Conservation (phyloP, 2,888 invertebrate species). For the Rhagonycha fulva region DNA sequence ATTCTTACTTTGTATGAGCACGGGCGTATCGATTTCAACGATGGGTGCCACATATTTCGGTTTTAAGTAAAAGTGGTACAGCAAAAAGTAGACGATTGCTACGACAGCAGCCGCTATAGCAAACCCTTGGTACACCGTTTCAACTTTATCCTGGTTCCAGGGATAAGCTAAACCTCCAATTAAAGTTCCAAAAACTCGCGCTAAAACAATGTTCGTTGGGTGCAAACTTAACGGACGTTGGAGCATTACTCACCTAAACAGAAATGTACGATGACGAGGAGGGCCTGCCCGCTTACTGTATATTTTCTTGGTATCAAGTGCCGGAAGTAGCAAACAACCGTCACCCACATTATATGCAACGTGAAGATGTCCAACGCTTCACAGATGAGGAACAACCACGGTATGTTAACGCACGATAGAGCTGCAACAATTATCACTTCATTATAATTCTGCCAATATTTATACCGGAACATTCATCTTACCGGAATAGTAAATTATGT, state of each 20-base stretch:
- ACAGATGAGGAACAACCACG: constrained; percentile 69
- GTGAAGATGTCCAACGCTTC: constrained; percentile 78
- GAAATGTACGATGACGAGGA: constrained; percentile 80
- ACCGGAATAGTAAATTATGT: constrained; percentile 77
- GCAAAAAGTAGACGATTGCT: constrained; percentile 69
- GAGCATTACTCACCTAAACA: constrained; percentile 63
- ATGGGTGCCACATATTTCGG: constrained; percentile 69
- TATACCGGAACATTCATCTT: constrained; percentile 35
- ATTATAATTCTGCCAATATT: neutral
- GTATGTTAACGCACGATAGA: constrained; percentile 61
- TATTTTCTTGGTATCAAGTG: constrained; percentile 78
- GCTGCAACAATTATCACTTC: constrained; percentile 52
- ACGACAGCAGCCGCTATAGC: constrained; percentile 68
- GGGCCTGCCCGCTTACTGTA: constrained; percentile 77
- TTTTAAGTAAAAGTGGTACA: constrained; percentile 76
- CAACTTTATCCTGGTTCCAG: constrained; percentile 52
- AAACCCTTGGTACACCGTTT: constrained; percentile 65
- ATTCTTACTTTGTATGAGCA: constrained; percentile 65
- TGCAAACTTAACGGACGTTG: neutral
- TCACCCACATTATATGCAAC: constrained; percentile 78
- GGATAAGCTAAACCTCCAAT: constrained; percentile 61
- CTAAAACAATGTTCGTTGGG: constrained; percentile 53
- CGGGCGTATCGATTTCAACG: constrained; percentile 63
- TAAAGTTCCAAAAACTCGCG: constrained; percentile 74
- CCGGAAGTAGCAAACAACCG: constrained; percentile 79